Evolutionary conservation across 1,140 invertebrate genomes (phyloP).

Genomic region (Oryzaephilus surinamensis): DNA sequence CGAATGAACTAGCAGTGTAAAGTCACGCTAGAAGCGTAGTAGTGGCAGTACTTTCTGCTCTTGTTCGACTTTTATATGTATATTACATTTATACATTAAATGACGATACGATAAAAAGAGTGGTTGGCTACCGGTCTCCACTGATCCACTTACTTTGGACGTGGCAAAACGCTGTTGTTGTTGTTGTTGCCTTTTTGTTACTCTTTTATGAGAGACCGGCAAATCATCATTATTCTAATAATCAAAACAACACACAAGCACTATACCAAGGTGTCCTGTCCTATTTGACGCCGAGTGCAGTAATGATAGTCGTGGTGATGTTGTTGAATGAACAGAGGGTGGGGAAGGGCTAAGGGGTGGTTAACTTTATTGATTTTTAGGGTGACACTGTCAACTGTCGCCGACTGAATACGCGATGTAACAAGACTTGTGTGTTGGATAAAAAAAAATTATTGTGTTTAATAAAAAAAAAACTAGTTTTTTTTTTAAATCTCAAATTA

Average conservation of each 20-base stretch:
- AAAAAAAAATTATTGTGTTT: too few relatives aligned
- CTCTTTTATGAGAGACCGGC: constrained; percentile 1
- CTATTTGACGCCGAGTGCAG: constrained; percentile 22
- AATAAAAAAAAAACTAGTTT: too few relatives aligned
- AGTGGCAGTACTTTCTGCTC: constrained; percentile 2
- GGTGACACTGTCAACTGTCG: constrained; percentile 50
- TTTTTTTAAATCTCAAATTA: too few relatives aligned
- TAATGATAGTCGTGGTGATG: constrained; percentile 30
- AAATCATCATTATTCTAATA: too few relatives aligned
- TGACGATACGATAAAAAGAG: constrained; percentile 17
- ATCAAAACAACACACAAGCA: too few relatives aligned
- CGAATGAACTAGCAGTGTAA: constrained; percentile 24
- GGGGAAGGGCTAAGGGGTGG: constrained; percentile 39
- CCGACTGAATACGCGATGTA: constrained; percentile 40
- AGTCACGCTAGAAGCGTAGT: constrained; percentile 22
- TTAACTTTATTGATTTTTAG: constrained; percentile 56
- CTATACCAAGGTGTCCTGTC: constrained; percentile 7
- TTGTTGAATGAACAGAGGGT: constrained; percentile 33
- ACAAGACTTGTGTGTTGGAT: too few relatives aligned
- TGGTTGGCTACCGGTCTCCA: constrained; percentile 22
- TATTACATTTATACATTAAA: neutral
- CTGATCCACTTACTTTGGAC: constrained; percentile 23
- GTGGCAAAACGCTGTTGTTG: constrained; percentile 23
- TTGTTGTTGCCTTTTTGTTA: constrained; percentile 3
- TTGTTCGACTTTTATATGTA: neutral